These are phyloP conservation scores for Corythornis vintsioides DNA, from an alignment of 2,113 vertebrate species.

Conservation along the genomic window DNA sequence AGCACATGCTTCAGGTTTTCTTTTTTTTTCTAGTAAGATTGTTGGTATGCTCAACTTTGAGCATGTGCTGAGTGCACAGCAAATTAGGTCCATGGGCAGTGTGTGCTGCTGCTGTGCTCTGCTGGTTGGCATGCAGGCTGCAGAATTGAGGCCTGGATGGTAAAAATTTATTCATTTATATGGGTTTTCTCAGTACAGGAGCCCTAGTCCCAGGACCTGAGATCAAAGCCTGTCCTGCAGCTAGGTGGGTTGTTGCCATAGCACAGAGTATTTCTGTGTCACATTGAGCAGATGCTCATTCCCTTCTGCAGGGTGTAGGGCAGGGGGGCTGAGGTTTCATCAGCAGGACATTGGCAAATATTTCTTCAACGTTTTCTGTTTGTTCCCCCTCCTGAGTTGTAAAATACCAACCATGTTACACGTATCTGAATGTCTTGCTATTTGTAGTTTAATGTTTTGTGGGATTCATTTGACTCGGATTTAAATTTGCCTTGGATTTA, in stretches of 20 bases:
- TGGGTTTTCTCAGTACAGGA: not conserved
- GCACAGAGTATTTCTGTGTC: not conserved
- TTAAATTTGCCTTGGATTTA: not conserved
- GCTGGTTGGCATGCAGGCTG: not conserved
- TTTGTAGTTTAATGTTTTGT: not conserved
- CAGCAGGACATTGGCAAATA: not conserved
- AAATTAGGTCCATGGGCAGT: not conserved
- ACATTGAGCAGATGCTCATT: rapidly evolving
- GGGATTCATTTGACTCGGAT: not conserved
- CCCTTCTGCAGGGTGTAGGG: not conserved
- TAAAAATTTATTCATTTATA: not conserved
- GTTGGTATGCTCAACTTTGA: not conserved
- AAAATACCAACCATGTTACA: not conserved
- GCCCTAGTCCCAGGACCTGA: not conserved
- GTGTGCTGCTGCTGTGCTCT: not conserved
- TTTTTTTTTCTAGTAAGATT: not conserved
- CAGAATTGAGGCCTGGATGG: rapidly evolving
- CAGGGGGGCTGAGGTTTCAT: not conserved
- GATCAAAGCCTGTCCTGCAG: not conserved
- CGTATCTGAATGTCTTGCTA: not conserved
- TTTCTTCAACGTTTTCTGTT: not conserved
- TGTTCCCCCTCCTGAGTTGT: not conserved
- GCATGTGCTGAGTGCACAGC: not conserved
- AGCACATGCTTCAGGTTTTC: not conserved
- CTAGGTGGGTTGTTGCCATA: not conserved